Percentiles rank a stretch among this genome's conserved stretches.
Conservation (phyloP, 2,888 invertebrate species). For the Pristionchus fissidentatus region DNA sequence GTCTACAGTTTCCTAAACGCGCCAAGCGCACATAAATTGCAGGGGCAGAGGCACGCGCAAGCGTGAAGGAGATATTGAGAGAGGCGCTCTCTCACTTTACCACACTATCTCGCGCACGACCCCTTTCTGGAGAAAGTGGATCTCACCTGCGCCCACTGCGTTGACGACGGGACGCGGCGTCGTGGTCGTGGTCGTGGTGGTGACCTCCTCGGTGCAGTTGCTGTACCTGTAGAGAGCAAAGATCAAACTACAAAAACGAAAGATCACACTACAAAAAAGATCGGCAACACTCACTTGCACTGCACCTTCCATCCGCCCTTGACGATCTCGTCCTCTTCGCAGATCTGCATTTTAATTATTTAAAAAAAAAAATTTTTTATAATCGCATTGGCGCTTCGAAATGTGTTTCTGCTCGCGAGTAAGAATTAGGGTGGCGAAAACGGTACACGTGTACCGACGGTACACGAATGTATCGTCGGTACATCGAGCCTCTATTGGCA, state of each 20-base stretch:
- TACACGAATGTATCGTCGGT: no score
- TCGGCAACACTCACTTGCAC: background rate
- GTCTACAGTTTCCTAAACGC: no score
- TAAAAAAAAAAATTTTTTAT: no score
- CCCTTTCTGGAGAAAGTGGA: no score
- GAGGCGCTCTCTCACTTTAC: background rate
- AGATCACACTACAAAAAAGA: background rate
- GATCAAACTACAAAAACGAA: background rate
- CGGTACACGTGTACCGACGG: no score
- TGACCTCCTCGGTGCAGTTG: constrained; percentile 44
- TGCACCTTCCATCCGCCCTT: background rate
- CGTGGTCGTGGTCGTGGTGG: constrained; percentile 45
- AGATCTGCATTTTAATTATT: no score
- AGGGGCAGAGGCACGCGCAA: background rate
- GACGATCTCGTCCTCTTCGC: background rate
- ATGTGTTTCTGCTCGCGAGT: no score
- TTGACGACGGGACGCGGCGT: background rate
- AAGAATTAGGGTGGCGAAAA: no score
- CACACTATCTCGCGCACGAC: background rate
- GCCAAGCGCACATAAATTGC: background rate
- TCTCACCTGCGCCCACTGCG: background rate
- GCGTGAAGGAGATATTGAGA: background rate
- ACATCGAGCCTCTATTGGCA: no score
- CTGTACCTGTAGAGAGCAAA: background rate
- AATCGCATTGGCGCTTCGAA: no score